Evolutionary conservation across 2,888 invertebrate species (phyloP), one percentile per base, ranked within the genome.

Genomic region (Epinotia brunnichana): DNA sequence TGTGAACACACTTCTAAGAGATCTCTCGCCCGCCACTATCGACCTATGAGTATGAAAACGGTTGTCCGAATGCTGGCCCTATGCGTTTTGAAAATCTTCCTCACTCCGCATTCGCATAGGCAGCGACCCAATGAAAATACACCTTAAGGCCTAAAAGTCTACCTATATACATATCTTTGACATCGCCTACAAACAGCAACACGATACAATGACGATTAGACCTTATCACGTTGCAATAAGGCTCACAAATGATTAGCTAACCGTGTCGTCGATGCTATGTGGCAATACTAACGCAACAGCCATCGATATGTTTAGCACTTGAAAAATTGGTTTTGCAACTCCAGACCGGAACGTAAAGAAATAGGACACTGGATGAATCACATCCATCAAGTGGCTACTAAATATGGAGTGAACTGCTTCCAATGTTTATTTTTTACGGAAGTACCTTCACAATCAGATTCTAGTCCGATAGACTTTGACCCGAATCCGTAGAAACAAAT

Each of bases 311-410:
- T 60, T 39, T 51, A 19, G 48, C 60, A 60, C 60, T 60, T 69
- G 60, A 69, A 69, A 61, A 39, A 69, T 53, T 21, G 15, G 60
- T 61, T 61, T 60, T 54, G 64, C 19, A 39, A 70, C 64, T 24
- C 51, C 51, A 53, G 57, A 59, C 64, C 35, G 53, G 21, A 59
- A 19, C 17, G 41, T 2, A 62, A 29, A 51, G 44, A 29, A 66
- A 70, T 57, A 66, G 35, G 59, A 64, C 64, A n/a, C 39, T 39
- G 15, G 19, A 48, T 29, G 53, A 70, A 41, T 70, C 64, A 70
- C 21, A 9, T 51, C 5, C n/a, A 51, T 63, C 56, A 51, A 66
- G 24, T 44, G 15, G n/a, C 59, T 41, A n/a, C 35, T 21, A n/a
- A 7, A 48, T 56, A 56, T 61, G 62, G 59, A 15, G 11, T n/a